phyloP scores from a whole-genome alignment of 2,113 vertebrate species.

The Alaudala cheleensis region DNA sequence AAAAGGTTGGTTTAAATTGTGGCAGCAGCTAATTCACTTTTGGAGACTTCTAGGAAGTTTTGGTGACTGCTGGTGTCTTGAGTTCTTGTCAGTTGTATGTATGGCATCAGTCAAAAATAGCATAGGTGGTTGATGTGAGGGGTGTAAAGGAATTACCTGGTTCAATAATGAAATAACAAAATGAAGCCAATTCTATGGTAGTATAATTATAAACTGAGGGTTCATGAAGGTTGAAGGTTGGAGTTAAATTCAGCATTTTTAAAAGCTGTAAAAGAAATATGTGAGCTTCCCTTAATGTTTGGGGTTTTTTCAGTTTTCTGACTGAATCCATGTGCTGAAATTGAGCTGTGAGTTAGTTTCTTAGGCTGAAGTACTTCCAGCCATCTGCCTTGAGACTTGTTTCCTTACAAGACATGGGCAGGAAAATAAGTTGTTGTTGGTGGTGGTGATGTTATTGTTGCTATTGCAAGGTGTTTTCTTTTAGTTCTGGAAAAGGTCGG shows the following conservation, averaged over 20 bases:
- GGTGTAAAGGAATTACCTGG: not conserved
- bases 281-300: not conserved
- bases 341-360: not conserved
- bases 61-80: not conserved
- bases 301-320: not conserved
- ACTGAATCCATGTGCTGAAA: not conserved
- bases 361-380: not conserved
- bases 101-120: not conserved
- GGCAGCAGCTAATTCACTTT: not conserved
- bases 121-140: not conserved
- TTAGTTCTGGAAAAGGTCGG: not conserved
- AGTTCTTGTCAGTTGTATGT: not conserved
- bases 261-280: not conserved
- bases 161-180: not conserved
- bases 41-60: not conserved
- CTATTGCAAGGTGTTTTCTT: not conserved
- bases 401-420: not conserved
- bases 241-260: not conserved
- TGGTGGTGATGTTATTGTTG: not conserved
- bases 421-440: not conserved
- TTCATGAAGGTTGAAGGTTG: not conserved
- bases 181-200: not conserved
- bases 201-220: not conserved
- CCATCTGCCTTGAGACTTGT: not conserved
- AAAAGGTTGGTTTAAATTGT: not conserved